phyloP scores from a whole-genome alignment of 2,113 vertebrate species.

The Galeopterus variegatus region DNA sequence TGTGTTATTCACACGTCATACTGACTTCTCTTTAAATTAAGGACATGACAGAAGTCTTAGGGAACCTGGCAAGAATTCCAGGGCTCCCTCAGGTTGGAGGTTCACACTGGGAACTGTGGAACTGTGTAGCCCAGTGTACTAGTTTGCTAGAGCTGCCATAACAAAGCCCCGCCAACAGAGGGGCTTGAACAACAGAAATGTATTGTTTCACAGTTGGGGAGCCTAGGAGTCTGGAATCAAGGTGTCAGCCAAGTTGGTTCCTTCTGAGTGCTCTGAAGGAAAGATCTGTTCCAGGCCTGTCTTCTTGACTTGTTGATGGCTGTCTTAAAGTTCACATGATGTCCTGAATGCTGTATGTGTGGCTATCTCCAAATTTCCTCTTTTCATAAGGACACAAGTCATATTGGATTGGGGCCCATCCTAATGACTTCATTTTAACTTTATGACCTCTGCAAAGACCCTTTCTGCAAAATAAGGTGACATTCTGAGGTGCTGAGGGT shows the following conservation, averaged over 20 bases:
- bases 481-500: background rate
- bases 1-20: background rate
- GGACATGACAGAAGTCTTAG: background rate
- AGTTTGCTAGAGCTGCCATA: background rate
- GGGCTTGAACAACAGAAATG: background rate
- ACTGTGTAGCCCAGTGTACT: background rate
- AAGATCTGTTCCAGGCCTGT: background rate
- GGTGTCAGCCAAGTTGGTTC: background rate
- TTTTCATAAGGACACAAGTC: background rate
- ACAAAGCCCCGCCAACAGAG: background rate
- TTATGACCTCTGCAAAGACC: background rate
- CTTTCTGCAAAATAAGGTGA: background rate
- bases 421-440: background rate
- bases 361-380: background rate
- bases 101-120: background rate
- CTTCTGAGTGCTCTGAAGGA: background rate
- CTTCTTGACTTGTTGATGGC: background rate
- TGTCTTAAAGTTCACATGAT: background rate
- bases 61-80: background rate
- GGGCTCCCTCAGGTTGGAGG: background rate
- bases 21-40: conserved; percentile 15
- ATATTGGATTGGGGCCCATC: background rate
- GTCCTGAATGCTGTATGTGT: background rate
- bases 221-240: background rate
- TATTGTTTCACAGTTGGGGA: background rate